phyloP scores from a whole-genome alignment of 2,888 invertebrate genomes.

The Drosophila yooni region DNA sequence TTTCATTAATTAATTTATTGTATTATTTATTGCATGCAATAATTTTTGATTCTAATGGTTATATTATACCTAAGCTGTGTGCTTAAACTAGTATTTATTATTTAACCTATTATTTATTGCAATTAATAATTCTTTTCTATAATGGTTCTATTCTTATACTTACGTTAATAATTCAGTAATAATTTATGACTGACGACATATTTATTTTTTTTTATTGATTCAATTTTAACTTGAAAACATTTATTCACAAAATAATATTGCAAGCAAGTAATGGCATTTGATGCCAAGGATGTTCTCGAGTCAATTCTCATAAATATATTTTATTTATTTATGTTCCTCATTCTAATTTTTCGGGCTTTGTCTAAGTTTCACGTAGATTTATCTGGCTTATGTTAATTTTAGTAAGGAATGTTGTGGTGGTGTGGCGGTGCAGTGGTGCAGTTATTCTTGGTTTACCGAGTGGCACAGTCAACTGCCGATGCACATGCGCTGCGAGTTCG shows the following conservation, averaged over 20 bases:
- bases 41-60: neutral
- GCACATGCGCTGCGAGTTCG: slow-evolving; percentile 15
- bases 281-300: neutral
- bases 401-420: neutral
- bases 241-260: neutral
- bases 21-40: neutral
- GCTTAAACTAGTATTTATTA: too few species aligned
- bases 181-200: neutral
- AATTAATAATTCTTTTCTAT: neutral
- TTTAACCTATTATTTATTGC: neutral
- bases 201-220: neutral
- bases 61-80: neutral
- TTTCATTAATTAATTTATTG: neutral
- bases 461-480: slow-evolving; percentile 10
- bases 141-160: neutral
- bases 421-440: neutral
- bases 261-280: neutral
- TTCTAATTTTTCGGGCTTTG: neutral
- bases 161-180: neutral
- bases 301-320: too few species aligned
- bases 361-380: neutral
- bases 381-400: neutral
- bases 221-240: neutral
- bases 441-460: neutral
- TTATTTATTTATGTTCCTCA: too few species aligned